Base-by-base conservation (phyloP, 2,113 vertebrate genomes). In the Athene noctua region DNA sequence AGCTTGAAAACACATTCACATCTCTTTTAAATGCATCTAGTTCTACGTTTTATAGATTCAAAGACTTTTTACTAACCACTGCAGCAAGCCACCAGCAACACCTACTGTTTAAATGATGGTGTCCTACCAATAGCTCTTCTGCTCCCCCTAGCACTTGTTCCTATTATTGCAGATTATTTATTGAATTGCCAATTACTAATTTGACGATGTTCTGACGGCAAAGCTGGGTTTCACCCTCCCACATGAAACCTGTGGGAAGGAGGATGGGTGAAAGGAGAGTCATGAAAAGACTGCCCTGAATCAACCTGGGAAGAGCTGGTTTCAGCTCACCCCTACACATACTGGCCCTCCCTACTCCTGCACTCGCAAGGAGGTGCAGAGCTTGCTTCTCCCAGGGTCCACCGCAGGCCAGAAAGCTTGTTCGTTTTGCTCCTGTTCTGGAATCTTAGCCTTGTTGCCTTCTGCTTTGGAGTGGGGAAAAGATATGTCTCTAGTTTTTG, bases 71-170 rank as follows among this genome's bases (percentile, higher is more conserved):
- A 22, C 38, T 19, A 11, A 38, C 17, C 77, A 4, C 61, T 47
- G 80, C 77, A 42, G 73, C 63, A 16, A 65, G 59, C 27, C 80
- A 81, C 59, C 77, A 89, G 85, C 65, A 79, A 44, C 13, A 23
- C 42, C 86, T 74, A 57, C 81, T 36, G 81, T 83, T 68, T 51
- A 79, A 86, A 20, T 20, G 59, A 44, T 4, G n/a, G 22, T 15
- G 26, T 7, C 65, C 21, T 22, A 14, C 54, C 73, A 27, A 30
- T 73, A 65, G 94, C 88, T 94, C 95, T 95, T 61, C 84, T 23
- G 78, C 97, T 93, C 97, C 97, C 96, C 78, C 97, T 97, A 92
- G 71, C 89, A 44, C 78, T 52, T 46, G 32, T 7, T 88, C 55
- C 63, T 40, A 5, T 67, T 23, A 74, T 23, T 86, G 95, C 97